Conservation (phyloP, 2,888 invertebrate genomes). For the Matsumyia berberina region DNA sequence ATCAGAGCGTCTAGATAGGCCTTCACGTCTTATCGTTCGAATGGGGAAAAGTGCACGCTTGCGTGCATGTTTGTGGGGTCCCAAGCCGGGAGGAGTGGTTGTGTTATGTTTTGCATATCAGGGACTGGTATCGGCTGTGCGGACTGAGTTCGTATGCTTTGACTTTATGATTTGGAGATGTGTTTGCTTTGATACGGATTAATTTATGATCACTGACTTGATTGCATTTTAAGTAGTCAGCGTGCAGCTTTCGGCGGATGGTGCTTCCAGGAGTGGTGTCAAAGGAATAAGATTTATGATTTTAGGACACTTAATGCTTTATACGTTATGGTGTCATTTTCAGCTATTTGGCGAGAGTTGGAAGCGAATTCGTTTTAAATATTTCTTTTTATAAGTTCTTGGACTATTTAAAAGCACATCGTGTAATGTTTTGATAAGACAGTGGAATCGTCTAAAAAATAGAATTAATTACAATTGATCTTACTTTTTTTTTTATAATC, state of each 20-base stretch:
- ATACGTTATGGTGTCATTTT: slow-evolving; percentile 52
- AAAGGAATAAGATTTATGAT: slow-evolving; percentile 28
- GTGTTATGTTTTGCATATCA: slow-evolving; percentile 68
- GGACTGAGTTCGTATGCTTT: slow-evolving; percentile 50
- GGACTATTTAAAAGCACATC: not conserved
- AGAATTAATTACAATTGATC: too few species aligned
- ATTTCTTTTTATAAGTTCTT: not conserved
- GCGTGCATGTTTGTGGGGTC: slow-evolving; percentile 14
- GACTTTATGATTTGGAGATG: slow-evolving; percentile 68
- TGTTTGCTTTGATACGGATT: slow-evolving; percentile 61
- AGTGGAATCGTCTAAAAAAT: too few species aligned
- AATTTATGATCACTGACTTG: slow-evolving; percentile 75
- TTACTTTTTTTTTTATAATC: too few species aligned
- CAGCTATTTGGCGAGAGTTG: not conserved
- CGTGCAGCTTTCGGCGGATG: slow-evolving; percentile 22
- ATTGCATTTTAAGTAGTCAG: slow-evolving; percentile 74
- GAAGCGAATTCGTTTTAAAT: not conserved
- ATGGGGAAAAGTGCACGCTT: slow-evolving; percentile 51
- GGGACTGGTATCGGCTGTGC: slow-evolving; percentile 67
- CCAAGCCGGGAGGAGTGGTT: slow-evolving; percentile 17
- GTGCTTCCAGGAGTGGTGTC: slow-evolving; percentile 34
- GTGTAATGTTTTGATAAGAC: too few species aligned
- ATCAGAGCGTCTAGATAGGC: slow-evolving; percentile 69
- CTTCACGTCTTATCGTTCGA: slow-evolving; percentile 54
- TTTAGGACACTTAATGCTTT: slow-evolving; percentile 57